Percentiles rank a stretch among this genome's conserved stretches.
Evolutionary conservation across 2,113 vertebrate species (phyloP).

Genomic region (Thinocorus orbignyianus): DNA sequence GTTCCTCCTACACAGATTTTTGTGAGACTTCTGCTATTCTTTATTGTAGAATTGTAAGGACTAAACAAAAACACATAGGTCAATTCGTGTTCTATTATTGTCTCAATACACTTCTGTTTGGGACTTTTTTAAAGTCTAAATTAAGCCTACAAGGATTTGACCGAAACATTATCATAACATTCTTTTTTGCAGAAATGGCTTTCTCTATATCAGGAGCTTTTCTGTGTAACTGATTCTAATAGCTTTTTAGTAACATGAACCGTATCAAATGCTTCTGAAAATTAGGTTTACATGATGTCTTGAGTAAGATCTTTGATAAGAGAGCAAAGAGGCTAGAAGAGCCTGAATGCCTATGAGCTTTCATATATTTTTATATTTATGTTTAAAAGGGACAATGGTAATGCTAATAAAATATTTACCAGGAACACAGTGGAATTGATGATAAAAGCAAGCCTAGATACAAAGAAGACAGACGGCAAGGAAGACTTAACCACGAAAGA

Average conservation of each 20-base stretch:
- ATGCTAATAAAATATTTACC: neutral
- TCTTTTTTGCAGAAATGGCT: neutral
- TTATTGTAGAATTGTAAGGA: neutral
- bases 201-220: neutral
- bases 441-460: neutral
- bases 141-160: neutral
- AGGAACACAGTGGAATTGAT: neutral
- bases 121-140: neutral
- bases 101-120: neutral
- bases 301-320: neutral
- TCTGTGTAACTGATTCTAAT: neutral
- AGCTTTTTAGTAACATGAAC: neutral
- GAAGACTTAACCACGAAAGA: neutral
- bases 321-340: neutral
- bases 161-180: neutral
- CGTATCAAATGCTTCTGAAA: neutral
- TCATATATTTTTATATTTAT: neutral
- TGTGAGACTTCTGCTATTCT: neutral
- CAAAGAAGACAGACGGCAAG: neutral
- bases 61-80: neutral
- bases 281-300: neutral
- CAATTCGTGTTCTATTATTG: neutral
- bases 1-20: neutral
- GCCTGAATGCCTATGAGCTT: neutral
- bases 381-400: neutral